Conservation (phyloP, 2,113 vertebrate species). For the Lynx canadensis region DNA sequence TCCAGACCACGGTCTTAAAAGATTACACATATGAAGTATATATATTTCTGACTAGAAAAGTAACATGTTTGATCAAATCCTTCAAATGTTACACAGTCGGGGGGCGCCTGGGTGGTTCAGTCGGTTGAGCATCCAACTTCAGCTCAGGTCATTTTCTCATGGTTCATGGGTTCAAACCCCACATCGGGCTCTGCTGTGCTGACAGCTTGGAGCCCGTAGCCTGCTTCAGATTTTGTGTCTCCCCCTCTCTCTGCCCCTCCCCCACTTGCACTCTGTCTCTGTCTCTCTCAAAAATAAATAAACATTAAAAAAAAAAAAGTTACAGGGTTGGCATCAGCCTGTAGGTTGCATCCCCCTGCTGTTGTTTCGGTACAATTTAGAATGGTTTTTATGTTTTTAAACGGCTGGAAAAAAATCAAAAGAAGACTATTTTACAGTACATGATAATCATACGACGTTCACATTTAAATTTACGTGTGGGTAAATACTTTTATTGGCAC, state of each 20-base stretch:
- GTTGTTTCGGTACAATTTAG: not conserved
- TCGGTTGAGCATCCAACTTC: too few relatives aligned
- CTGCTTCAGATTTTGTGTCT: too few relatives aligned
- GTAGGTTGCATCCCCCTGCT: not conserved
- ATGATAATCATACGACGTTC: not conserved
- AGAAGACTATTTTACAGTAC: not conserved
- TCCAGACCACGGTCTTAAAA: not conserved
- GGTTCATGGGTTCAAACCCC: too few relatives aligned
- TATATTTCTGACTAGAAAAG: not conserved
- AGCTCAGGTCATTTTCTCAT: too few relatives aligned
- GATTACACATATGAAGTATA: not conserved
- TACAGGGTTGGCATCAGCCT: not conserved
- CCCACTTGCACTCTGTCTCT: too few relatives aligned
- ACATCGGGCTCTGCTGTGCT: too few relatives aligned
- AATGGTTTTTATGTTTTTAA: not conserved
- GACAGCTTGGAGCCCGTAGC: too few relatives aligned
- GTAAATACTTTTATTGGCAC: not conserved
- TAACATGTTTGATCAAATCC: not conserved
- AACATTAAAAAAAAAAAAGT: too few relatives aligned
- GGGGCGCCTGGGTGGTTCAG: too few relatives aligned
- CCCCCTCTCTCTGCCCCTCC: too few relatives aligned
- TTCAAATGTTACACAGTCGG: not conserved
- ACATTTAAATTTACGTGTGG: too few relatives aligned
- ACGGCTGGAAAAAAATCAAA: not conserved
- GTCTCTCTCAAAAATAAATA: too few relatives aligned